phyloP scores from a whole-genome alignment of 2,797 vertebrate genomes.

The Sarcoramphus papa region DNA sequence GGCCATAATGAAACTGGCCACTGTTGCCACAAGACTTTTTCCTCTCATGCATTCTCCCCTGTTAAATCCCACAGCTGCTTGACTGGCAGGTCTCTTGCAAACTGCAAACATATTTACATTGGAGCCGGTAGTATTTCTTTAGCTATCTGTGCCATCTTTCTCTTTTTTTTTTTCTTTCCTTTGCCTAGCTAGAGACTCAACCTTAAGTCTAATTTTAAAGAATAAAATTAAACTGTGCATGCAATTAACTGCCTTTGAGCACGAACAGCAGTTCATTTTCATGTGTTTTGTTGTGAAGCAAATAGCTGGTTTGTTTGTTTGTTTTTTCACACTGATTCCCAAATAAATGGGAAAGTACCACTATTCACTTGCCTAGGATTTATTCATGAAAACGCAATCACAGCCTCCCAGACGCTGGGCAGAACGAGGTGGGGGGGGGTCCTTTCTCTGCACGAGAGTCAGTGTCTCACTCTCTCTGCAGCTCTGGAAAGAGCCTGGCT shows the following conservation, averaged over 20 bases:
- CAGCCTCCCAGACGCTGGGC: neutral
- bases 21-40: constrained; percentile 73
- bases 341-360: constrained; percentile 47
- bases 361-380: constrained; percentile 14
- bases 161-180: neutral
- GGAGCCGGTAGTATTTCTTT: constrained; percentile 43
- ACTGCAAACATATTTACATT: constrained; percentile 62
- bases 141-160: constrained; percentile 15
- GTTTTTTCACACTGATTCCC: constrained; percentile 37
- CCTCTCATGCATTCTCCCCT: constrained; percentile 65
- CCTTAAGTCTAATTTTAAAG: constrained; percentile 46
- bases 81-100: constrained; percentile 64
- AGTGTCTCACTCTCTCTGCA: neutral
- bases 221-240: constrained; percentile 34
- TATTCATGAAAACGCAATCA: constrained; percentile 20
- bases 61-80: constrained; percentile 70
- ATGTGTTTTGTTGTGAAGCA: constrained; percentile 40
- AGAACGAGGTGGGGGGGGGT: neutral
- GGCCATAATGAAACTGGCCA: constrained; percentile 72
- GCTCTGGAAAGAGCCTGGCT: neutral
- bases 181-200: neutral
- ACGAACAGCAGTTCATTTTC: constrained; percentile 35
- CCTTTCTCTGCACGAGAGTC: neutral
- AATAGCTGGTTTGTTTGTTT: constrained; percentile 49
- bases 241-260: constrained; percentile 46